Base-by-base conservation (phyloP, 2,797 vertebrate genomes). In the Karalla daura region DNA sequence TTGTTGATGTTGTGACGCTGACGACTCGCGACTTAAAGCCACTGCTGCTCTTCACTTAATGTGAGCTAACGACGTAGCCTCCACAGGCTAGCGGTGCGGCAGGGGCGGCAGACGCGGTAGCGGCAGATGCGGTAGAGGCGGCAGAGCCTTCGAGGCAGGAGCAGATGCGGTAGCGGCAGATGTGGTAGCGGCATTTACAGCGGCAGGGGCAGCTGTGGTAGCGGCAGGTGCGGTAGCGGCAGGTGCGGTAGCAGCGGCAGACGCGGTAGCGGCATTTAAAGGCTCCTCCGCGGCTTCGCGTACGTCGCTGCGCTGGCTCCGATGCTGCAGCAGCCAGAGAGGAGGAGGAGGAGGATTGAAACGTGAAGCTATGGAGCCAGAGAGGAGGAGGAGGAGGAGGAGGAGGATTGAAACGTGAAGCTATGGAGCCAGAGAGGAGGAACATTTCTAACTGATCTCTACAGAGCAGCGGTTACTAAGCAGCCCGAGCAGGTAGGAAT, bases 401-500 rank as follows among this genome's bases (percentile, higher is more conserved):
- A n/a, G 25, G 14, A 21, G 7, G 4, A 40, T 21, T 35, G 54
- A 51, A 49, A 70, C 39, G 61, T 53, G 4, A 36, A 18, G 25
- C 43, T 32, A 1, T 20, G 44, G 17, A 7, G 40, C 37, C 39
- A 30, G n/a, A n/a, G n/a, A n/a, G n/a, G n/a, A n/a, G n/a, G n/a
- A n/a, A n/a, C n/a, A n/a, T n/a, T n/a, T n/a, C n/a, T n/a, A 23
- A 20, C 33, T 33, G 28, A 7, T 51, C 27, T 47, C n/a, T 21
- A 25, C 63, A 36, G 8, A 18, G 33, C 17, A 41, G 62, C 39
- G 39, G 43, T 62, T 39, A 10, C 52, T 2, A 5, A 33, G 50
- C 70, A 47, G 80, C 39, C 11, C 17, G 39, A 8, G 4, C 76
- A 81, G 83, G 83, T 79, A 81, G 68, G 17, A 23, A 71, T 64